Percentiles rank a stretch among this genome's conserved stretches.
These are phyloP conservation scores for Stylophora pistillata DNA, from an alignment of 64 coral and sea anemone species.

Conservation along the genomic window DNA sequence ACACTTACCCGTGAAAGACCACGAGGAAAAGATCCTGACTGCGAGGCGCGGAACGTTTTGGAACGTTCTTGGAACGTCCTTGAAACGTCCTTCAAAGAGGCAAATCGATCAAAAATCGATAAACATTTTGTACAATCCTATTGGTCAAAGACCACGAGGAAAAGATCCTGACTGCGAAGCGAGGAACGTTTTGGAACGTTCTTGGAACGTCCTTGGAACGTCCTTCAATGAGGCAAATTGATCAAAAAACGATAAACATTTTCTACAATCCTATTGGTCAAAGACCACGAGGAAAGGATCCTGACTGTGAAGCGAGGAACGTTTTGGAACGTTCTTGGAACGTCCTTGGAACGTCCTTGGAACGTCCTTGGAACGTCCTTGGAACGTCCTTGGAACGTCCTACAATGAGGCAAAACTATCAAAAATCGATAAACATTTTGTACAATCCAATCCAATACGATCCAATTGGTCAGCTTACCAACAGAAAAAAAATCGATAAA, in stretches of 20 bases:
- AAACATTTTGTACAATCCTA: conserved; percentile 13
- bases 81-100: neutral
- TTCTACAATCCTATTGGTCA: conserved; percentile 26
- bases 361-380: too few species aligned
- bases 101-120: conserved; percentile 24
- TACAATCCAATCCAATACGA: too few species aligned
- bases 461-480: neutral
- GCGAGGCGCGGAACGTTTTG: too few species aligned
- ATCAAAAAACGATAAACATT: conserved; percentile 11
- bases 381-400: too few species aligned
- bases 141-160: neutral
- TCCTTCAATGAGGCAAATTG: conserved; percentile 4
- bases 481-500: conserved; percentile 3
- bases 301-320: too few species aligned
- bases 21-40: too few species aligned
- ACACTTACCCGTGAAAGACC: too few species aligned
- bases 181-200: too few species aligned
- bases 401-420: neutral
- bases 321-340: too few species aligned
- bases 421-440: conserved; percentile 25
- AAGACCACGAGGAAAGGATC: neutral
- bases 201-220: neutral
- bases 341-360: neutral
- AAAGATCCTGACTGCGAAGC: too few species aligned
- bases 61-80: too few species aligned